Base-by-base conservation (phyloP, 2,888 invertebrate species). In the Microchrysa polita region DNA sequence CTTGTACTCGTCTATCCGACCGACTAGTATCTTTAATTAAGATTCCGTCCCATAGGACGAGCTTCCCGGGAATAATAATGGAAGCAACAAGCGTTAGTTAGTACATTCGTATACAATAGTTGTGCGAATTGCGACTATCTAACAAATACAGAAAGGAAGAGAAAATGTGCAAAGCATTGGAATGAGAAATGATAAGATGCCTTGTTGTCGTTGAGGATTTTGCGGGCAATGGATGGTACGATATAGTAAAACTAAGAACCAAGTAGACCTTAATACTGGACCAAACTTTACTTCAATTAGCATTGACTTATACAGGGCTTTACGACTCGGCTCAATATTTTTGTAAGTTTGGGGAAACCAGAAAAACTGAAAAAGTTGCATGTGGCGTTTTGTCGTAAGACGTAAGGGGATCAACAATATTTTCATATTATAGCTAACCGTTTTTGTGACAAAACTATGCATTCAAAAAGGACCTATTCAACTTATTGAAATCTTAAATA, bases 21-120 rank as follows among this genome's bases (percentile, higher is more conserved):
- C 27, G 22, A 14, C 59, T 1, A 23, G 59, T 14, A 55, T 40
- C 61, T 52, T 53, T 67, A 67, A 67, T 67, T 67, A 67, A 67
- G 67, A 67, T 67, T 52, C 52, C 52, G 23, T 67, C 67, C 67
- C 67, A 52, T 53, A 67, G 52, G 67, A 52, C 67, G 52, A 67
- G 53, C 53, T 23, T 67, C 53, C 53, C 27, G 52, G 67, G 67
- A 53, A 53, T 53, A 52, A 67, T 67, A 67, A 52, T 67, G 27
- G 53, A 67, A 67, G 67, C 67, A 67, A 52, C 67, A 67, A 67
- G 52, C 67, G 5, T 53, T n/a, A 67, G 22, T 44, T 42, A 67
- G 52, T 23, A 53, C 14, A 52, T 16, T 34, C 27, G 2, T 7
- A 7, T 34, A 34, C 27, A 34, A 34, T 34, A 34, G 27, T 34